Conservation (phyloP, 2,888 invertebrate species). For the Sarcophaga carnaria region DNA sequence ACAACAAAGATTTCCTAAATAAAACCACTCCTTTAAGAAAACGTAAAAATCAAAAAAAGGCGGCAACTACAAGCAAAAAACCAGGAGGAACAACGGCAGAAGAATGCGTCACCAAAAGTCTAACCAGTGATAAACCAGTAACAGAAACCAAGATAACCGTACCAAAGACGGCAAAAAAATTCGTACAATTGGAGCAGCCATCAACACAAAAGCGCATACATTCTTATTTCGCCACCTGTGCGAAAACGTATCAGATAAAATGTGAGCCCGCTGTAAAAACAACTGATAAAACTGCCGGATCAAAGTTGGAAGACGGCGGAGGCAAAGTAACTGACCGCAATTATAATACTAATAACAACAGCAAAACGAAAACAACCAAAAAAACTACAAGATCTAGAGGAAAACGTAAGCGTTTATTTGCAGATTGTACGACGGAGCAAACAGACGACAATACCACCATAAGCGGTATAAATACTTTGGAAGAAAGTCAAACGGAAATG, state of each 20-base stretch:
- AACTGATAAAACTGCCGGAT: too few species aligned
- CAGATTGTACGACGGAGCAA: slow-evolving; percentile 34
- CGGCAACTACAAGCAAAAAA: slow-evolving; percentile 26
- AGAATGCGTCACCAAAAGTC: not conserved
- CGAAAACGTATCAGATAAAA: slow-evolving; percentile 73
- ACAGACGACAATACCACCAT: not conserved
- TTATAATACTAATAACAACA: not conserved
- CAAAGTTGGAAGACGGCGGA: too few species aligned
- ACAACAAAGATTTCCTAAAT: not conserved
- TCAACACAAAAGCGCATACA: slow-evolving; percentile 75
- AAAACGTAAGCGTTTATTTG: slow-evolving; percentile 75
- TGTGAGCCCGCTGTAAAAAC: not conserved
- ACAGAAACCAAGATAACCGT: slow-evolving; percentile 13
- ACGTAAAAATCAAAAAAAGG: slow-evolving; percentile 33
- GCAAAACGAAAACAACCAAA: not conserved
- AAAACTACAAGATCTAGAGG: not conserved
- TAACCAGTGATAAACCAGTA: not conserved
- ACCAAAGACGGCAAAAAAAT: not conserved
- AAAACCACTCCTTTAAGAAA: slow-evolving; percentile 42
- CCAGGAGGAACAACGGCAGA: not conserved
- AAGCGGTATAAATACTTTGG: not conserved
- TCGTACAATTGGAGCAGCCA: slow-evolving; percentile 43
- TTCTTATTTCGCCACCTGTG: slow-evolving; percentile 74
- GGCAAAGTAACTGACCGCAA: too few species aligned
- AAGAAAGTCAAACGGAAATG: not conserved